Evolutionary conservation across 2,888 invertebrate genomes (phyloP).

Genomic region (Periphyllus acericola): DNA sequence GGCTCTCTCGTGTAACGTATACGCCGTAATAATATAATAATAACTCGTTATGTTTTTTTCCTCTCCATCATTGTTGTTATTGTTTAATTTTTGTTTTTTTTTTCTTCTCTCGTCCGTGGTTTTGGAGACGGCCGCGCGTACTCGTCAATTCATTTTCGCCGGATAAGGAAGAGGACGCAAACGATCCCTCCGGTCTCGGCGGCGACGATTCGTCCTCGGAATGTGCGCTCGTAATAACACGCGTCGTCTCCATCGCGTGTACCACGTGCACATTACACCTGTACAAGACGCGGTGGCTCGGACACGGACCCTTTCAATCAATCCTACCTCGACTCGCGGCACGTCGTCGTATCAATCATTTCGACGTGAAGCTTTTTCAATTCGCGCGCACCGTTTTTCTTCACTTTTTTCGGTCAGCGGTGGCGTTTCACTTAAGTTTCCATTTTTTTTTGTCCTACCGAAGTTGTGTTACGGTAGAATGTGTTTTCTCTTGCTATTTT

Average conservation of each 20-base stretch:
- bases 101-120: neutral
- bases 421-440: neutral
- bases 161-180: neutral
- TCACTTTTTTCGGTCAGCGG: neutral
- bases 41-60: too few species aligned
- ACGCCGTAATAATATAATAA: too few species aligned
- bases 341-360: slow-evolving; percentile 32
- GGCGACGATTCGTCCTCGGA: slow-evolving; percentile 2
- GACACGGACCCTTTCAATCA: slow-evolving; percentile 15
- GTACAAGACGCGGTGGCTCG: neutral
- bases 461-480: neutral
- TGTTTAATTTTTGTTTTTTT: neutral
- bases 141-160: neutral
- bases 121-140: neutral
- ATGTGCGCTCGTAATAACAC: slow-evolving; percentile 19
- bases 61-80: neutral
- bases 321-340: neutral
- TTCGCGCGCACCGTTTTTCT: neutral
- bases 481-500: neutral
- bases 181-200: neutral
- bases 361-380: slow-evolving; percentile 22
- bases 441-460: neutral
- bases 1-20: neutral
- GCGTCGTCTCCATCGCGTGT: neutral
- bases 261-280: too few species aligned